Evolutionary conservation across 2,797 vertebrate genomes (phyloP), one percentile per base, ranked within the genome.

Genomic region (Anabas testudineus): DNA sequence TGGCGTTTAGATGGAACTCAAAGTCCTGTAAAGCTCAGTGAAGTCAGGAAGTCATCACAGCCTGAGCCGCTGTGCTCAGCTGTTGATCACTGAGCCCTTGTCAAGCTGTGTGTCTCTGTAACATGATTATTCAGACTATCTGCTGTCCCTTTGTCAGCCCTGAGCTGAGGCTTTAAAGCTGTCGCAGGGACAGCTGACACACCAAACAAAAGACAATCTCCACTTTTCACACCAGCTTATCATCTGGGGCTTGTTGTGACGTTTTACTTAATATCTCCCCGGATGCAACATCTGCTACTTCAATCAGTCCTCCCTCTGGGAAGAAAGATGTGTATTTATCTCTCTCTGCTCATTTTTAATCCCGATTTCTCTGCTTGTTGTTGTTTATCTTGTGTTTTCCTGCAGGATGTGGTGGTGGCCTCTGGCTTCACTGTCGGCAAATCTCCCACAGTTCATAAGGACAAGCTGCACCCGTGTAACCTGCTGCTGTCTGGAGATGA

Each of bases 381-480:
- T 67, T 73, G 55, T 77, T 72, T 41, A 10, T 79, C 53, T 64
- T 63, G 26, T 65, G 36, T 67, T 53, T 28, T 61, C n/a, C 39
- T 80, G n/a, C 81, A 95, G 93, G 93, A 93, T 62, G 69, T 89
- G 67, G 66, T 94, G 43, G 58, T 78, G 66, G 72, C 84, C 57
- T 80, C 88, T 37, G 92, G 93, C 71, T 95, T 94, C 70, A 80
- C 72, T 6, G 86, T 93, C 57, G 81, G 71, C 22, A 90, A 88
- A 71, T 94, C 93, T 49, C 91, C 93, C 71, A 92, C 93, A 1
- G 84, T 68, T 53, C 68, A 78, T 0, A 88, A 81, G 56, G 92
- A 93, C 84, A 84, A 84, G 43, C 83, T 90, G 13, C 93, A 95
- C 77, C 79, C 86, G 14, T 94, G 79, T 56, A 90, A 91, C 80